phyloP scores from a whole-genome alignment of 2,888 invertebrate species.

The Diadromus collaris region DNA sequence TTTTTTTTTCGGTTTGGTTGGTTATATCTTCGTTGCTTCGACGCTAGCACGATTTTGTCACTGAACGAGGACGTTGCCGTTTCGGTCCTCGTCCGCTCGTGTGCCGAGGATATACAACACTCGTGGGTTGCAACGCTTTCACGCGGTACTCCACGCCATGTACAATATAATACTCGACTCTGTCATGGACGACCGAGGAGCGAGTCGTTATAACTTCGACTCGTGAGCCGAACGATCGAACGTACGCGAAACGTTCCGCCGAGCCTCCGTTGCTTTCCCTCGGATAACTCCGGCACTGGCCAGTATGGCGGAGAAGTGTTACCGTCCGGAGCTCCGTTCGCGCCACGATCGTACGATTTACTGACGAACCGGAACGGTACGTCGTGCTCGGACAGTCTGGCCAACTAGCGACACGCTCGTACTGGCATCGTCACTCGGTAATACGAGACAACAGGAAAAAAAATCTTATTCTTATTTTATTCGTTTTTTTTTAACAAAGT shows the following conservation, averaged over 20 bases:
- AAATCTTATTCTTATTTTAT: too few species aligned
- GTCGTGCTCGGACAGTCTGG: constrained; percentile 64
- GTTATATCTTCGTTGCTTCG: not conserved
- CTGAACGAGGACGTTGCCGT: constrained; percentile 11
- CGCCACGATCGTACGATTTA: constrained; percentile 62
- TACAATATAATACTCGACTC: constrained; percentile 47
- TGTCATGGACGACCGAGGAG: not conserved
- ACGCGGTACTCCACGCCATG: constrained; percentile 50
- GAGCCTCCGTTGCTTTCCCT: constrained; percentile 1
- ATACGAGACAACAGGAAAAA: constrained; percentile 1
- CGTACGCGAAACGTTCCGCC: not conserved
- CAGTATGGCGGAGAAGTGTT: constrained; percentile 53
- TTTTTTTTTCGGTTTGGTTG: not conserved
- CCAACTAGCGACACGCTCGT: constrained; percentile 61
- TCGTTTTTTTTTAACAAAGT: constrained; percentile 7
- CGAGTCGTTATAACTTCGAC: not conserved
- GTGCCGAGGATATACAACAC: constrained; percentile 40
- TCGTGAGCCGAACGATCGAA: constrained; percentile 4
- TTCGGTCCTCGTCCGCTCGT: not conserved
- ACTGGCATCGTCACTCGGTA: constrained; percentile 35
- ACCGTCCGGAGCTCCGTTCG: constrained; percentile 52
- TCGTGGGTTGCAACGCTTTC: constrained; percentile 39
- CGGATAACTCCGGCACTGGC: constrained; percentile 17
- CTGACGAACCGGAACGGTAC: constrained; percentile 65
- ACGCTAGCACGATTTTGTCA: not conserved